These are phyloP conservation scores for Agonum fuliginosum DNA, from an alignment of 2,888 invertebrate species.

Conservation along the genomic window DNA sequence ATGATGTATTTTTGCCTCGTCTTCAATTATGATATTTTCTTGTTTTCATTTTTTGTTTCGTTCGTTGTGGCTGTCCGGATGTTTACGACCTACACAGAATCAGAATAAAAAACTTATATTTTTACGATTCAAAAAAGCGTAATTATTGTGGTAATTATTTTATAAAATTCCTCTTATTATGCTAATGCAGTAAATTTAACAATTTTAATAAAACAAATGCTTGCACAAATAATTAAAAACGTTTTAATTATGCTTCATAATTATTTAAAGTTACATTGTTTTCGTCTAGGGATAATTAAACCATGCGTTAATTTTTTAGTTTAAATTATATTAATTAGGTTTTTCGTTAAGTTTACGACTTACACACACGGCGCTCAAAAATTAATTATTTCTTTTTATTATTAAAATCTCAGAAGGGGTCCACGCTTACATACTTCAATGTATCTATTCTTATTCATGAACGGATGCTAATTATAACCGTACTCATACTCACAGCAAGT, in stretches of 20 bases:
- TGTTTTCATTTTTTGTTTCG: conserved; percentile 54
- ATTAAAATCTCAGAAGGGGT: conserved; percentile 52
- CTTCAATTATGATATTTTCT: conserved; percentile 58
- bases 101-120: conserved; percentile 26
- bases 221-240: conserved; percentile 27
- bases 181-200: not conserved
- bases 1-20: conserved; percentile 51
- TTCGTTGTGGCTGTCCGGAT: conserved; percentile 36
- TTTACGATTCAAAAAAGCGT: conserved; percentile 15
- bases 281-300: conserved; percentile 32
- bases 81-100: conserved; percentile 44
- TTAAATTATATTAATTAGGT: conserved; percentile 40
- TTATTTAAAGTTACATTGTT: conserved; percentile 47
- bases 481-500: conserved; percentile 31
- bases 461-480: conserved; percentile 48
- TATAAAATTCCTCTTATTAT: not conserved
- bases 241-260: conserved; percentile 46
- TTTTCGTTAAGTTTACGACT: conserved; percentile 36
- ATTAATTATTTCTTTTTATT: conserved; percentile 40
- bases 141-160: conserved; percentile 35
- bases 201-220: conserved; percentile 35
- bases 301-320: conserved; percentile 15
- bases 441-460: conserved; percentile 50
- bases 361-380: conserved; percentile 14
- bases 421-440: conserved; percentile 11